Conservation (phyloP, 1,140 invertebrate genomes). For the Oreohelix idahoensis region DNA sequence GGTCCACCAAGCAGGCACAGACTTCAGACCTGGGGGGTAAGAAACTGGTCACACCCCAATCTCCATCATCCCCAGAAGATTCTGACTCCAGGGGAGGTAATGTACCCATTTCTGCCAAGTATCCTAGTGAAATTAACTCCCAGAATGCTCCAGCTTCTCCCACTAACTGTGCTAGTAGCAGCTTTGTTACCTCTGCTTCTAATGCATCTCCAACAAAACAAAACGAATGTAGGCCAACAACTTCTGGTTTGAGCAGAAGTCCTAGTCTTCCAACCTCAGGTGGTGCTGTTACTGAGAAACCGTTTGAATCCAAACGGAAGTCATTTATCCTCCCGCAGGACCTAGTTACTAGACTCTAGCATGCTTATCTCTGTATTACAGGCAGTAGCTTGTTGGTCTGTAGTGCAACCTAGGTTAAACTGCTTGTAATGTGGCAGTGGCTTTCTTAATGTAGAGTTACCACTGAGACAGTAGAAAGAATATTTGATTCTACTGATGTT, state of each 20-base stretch:
- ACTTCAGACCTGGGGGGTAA: slow-evolving; percentile 9
- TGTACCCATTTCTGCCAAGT: neutral
- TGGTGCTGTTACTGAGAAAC: neutral
- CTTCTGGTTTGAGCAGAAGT: slow-evolving; percentile 1
- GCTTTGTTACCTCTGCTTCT: neutral
- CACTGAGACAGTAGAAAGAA: neutral
- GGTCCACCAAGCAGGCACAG: neutral
- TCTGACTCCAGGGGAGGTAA: neutral
- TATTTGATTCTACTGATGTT: no score
- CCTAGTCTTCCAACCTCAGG: slow-evolving; percentile 12
- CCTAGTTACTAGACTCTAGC: slow-evolving; percentile 20
- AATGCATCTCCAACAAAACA: neutral
- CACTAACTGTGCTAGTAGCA: neutral
- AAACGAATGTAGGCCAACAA: neutral
- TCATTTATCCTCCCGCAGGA: slow-evolving; percentile 23
- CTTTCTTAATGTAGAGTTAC: neutral
- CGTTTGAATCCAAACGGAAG: slow-evolving; percentile 2
- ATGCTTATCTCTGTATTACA: neutral
- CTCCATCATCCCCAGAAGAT: neutral
- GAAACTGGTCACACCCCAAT: neutral
- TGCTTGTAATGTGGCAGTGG: neutral
- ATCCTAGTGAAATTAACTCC: neutral
- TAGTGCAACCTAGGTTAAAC: neutral
- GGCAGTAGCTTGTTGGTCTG: neutral
- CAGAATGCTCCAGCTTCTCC: neutral